Conservation (phyloP, 2,113 vertebrate species). For the Rhinichthys klamathensis region DNA sequence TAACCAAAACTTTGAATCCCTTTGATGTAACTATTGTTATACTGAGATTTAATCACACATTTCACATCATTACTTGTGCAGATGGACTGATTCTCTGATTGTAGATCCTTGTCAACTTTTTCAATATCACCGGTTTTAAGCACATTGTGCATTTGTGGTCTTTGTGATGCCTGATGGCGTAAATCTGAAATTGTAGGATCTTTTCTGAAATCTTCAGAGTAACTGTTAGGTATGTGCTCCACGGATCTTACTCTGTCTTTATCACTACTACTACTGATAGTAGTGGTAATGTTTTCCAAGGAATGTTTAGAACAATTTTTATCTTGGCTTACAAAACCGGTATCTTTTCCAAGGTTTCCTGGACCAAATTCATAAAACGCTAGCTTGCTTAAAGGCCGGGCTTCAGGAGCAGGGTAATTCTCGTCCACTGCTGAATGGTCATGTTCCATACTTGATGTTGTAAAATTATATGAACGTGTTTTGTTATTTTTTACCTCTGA, state of each 20-base stretch:
- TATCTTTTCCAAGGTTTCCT: slow-evolving; percentile 7
- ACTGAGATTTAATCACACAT: background rate
- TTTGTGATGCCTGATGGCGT: background rate
- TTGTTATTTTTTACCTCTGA: slow-evolving; percentile 11
- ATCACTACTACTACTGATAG: background rate
- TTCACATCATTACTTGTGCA: background rate
- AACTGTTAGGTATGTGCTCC: background rate
- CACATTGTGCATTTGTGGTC: background rate
- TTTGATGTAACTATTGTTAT: background rate
- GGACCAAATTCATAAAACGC: slow-evolving; percentile 19
- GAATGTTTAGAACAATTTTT: background rate
- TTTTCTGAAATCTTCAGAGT: slow-evolving; percentile 17
- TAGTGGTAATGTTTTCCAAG: background rate
- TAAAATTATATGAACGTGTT: background rate
- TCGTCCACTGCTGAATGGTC: background rate
- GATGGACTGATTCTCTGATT: slow-evolving; percentile 3
- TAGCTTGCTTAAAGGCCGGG: background rate
- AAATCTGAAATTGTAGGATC: slow-evolving; percentile 11
- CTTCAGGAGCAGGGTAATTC: background rate
- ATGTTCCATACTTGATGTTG: background rate
- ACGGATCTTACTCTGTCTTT: background rate
- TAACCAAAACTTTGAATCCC: background rate
- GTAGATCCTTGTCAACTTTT: background rate
- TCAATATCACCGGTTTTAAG: background rate
- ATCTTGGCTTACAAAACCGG: background rate